phyloP scores from a whole-genome alignment of 2,113 vertebrate species.

The Corapipo altera region DNA sequence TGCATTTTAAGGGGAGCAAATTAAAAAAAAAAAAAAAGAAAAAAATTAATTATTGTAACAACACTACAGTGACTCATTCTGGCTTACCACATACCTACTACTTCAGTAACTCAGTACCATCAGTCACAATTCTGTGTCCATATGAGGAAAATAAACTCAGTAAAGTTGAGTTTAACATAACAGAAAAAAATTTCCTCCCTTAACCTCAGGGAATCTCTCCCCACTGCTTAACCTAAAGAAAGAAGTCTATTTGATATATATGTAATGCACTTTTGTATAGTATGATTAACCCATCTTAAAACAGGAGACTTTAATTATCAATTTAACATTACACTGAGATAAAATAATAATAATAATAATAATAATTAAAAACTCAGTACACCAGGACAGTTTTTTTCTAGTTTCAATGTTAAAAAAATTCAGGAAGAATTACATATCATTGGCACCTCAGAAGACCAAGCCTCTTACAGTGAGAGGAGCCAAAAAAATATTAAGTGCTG shows the following conservation, averaged over 20 bases:
- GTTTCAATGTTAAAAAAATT: background rate
- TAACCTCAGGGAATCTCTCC: background rate
- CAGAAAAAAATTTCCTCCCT: background rate
- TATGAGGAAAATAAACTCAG: background rate
- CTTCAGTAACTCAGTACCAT: background rate
- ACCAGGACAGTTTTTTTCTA: background rate
- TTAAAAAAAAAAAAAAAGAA: background rate
- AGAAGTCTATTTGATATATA: background rate
- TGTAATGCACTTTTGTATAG: background rate
- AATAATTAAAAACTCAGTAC: background rate
- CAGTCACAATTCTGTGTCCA: background rate
- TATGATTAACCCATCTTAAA: background rate
- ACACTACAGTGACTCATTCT: background rate
- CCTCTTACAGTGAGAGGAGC: background rate
- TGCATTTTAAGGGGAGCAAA: slow-evolving; percentile 58
- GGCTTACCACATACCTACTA: background rate
- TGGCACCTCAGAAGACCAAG: background rate
- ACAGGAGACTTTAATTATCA: background rate
- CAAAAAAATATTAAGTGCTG: background rate
- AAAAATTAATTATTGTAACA: slow-evolving; percentile 35
- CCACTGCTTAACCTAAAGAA: background rate
- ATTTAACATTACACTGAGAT: background rate
- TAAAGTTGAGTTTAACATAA: background rate
- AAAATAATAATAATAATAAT: background rate
- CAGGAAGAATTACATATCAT: background rate